Evolutionary conservation across 2,888 invertebrate genomes (phyloP).

Genomic region (Stenodema calcarata): DNA sequence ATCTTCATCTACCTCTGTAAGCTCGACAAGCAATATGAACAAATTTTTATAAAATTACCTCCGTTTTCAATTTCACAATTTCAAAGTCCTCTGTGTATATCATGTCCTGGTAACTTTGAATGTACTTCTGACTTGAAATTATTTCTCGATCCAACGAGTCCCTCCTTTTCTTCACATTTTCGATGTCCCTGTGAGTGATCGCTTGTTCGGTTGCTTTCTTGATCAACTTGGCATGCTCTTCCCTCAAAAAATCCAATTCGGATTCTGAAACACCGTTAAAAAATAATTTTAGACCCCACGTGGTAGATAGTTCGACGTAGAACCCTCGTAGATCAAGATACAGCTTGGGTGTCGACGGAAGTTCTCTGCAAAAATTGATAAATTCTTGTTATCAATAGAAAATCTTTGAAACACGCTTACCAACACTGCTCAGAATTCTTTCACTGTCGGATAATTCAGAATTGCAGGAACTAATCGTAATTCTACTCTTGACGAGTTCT

Average conservation of each 20-base stretch:
- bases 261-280: not conserved
- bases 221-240: not conserved
- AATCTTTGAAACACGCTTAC: not conserved
- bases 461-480: not conserved
- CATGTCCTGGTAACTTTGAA: conserved; percentile 33
- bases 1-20: too few relatives aligned
- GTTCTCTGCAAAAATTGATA: too few relatives aligned
- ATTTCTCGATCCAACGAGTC: conserved; percentile 22
- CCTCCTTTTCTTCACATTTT: conserved; percentile 1
- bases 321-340: too few relatives aligned
- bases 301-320: not conserved
- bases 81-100: conserved; percentile 14
- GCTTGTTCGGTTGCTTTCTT: not conserved
- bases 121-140: conserved; percentile 1
- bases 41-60: not conserved
- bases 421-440: not conserved
- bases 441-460: not conserved
- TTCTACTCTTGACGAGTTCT: not conserved
- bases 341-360: too few relatives aligned
- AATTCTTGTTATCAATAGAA: not conserved
- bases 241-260: not conserved
- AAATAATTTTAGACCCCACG: not conserved
- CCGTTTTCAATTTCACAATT: conserved; percentile 12
- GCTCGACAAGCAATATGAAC: not conserved
- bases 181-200: not conserved